Base-by-base conservation (phyloP, 1,140 invertebrate genomes). In the Teleopsis dalmanni region DNA sequence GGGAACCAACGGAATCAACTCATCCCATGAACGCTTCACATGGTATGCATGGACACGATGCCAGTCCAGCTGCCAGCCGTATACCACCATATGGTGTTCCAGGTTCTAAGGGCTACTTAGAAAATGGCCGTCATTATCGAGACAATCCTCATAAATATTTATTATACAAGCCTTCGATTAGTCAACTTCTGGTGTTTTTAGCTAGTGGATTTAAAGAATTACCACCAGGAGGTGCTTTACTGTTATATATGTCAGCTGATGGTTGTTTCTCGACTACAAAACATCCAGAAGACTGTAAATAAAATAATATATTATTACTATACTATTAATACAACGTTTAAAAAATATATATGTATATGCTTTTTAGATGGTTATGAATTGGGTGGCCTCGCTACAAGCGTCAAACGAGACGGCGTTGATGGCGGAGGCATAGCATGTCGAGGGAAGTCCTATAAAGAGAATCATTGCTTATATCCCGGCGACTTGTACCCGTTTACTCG, bases 101-200 rank as follows among this genome's bases (percentile, higher is more conserved):
- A 46, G 73, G 75, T 22, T 73, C 73, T 49, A 76, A 76, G 65
- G 80, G 80, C 18, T 82, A 80, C 58, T 65, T 80, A 60, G 87
- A 89, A 60, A 87, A 88, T 71, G 85, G 84, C 25, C 78, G 80
- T 29, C 71, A 76, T 31, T 82, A 85, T 65, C 74, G 88, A 61
- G 90, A 95, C 68, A 97, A 97, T 78, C 94, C 94, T 13, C 93
- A 97, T 77, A 97, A 97, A 75, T 96, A 96, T 75, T 77, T 97
- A 54, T 78, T 98, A 52, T 97, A 93, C 74, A 96, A 94, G 71
- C 94, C 94, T 34, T 93, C 91, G 38, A 86, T 95, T 60, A 90
- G 87, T 69, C 92, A 96, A 74, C 81, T 96, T 25, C 80, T 95
- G 69, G 88, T 95, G 18, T 96, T 96, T 73, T 76, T 97, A 53